These are phyloP conservation scores for Probosciger aterrimus DNA, from an alignment of 2,113 vertebrate species.

Conservation along the genomic window DNA sequence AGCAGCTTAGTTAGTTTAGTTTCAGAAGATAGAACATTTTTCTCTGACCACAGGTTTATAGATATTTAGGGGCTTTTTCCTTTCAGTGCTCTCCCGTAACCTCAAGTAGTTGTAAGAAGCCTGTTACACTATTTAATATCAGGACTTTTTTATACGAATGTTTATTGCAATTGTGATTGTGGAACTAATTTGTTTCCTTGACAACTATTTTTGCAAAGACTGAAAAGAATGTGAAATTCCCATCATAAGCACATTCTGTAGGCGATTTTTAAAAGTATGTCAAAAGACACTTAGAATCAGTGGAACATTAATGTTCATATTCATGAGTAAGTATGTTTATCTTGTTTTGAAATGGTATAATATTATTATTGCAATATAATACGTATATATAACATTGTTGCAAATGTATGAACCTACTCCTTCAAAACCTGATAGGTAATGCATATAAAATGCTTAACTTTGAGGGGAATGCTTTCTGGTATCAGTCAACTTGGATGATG, in stretches of 20 bases:
- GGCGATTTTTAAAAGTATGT: neutral
- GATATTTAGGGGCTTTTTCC: neutral
- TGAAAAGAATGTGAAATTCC: conserved; percentile 4
- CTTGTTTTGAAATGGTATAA: neutral
- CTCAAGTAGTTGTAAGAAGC: neutral
- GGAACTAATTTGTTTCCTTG: conserved; percentile 35
- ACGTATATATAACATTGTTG: neutral
- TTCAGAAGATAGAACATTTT: neutral
- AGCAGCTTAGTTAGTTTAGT: neutral
- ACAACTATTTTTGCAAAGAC: conserved; percentile 23
- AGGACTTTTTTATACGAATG: neutral
- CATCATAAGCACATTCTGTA: neutral
- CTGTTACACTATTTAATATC: neutral
- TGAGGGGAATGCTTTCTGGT: neutral
- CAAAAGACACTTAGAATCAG: neutral
- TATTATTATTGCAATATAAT: neutral
- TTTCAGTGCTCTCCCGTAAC: neutral
- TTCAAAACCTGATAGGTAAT: neutral
- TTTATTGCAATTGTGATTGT: conserved; percentile 3
- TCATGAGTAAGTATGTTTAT: neutral
- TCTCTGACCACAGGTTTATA: neutral
- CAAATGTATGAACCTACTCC: neutral
- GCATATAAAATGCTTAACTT: neutral
- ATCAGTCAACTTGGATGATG: neutral
- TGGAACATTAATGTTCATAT: neutral